phyloP scores from a whole-genome alignment of 2,888 invertebrate species.

The Aphelenchoides bicaudatus region DNA sequence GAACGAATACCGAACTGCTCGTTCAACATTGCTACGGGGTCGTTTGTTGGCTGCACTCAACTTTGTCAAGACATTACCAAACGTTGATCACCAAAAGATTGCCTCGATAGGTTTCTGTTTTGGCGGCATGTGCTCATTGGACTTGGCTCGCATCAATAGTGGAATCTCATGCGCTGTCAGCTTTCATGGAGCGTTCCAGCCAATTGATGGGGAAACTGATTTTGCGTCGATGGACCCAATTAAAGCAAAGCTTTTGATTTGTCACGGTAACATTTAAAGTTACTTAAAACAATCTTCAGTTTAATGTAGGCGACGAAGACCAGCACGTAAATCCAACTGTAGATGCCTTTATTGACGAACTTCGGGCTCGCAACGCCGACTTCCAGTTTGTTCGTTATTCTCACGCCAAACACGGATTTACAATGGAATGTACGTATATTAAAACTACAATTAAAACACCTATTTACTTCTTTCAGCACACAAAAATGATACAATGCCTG shows the following conservation, averaged over 20 bases:
- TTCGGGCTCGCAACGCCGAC: constrained; percentile 46
- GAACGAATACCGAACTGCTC: constrained; percentile 36
- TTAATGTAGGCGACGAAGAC: constrained; percentile 7
- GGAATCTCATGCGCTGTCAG: constrained; percentile 44
- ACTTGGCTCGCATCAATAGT: constrained; percentile 42
- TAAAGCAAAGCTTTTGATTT: constrained; percentile 32
- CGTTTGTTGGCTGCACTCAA: constrained; percentile 41
- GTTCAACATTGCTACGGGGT: constrained; percentile 36
- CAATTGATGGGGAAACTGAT: constrained; percentile 38
- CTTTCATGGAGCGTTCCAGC: constrained; percentile 50
- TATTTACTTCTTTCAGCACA: constrained; percentile 25
- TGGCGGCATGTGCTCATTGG: constrained; percentile 52
- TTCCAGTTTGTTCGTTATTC: constrained; percentile 44
- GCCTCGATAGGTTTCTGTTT: constrained; percentile 54
- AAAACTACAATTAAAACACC: background rate
- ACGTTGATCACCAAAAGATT: constrained; percentile 38
- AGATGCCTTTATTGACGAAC: constrained; percentile 35
- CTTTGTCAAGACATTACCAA: constrained; percentile 33
- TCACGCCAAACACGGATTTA: constrained; percentile 49
- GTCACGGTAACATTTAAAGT: constrained; percentile 50
- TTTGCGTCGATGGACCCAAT: constrained; percentile 27
- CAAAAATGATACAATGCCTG: constrained; percentile 26
- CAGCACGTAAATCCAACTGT: constrained; percentile 20
- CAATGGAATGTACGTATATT: constrained; percentile 33
- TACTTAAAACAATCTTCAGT: constrained; percentile 31